Evolutionary conservation across 1,140 invertebrate species (phyloP), one percentile per base, ranked within the genome.

Genomic region (Drosophila serrata): DNA sequence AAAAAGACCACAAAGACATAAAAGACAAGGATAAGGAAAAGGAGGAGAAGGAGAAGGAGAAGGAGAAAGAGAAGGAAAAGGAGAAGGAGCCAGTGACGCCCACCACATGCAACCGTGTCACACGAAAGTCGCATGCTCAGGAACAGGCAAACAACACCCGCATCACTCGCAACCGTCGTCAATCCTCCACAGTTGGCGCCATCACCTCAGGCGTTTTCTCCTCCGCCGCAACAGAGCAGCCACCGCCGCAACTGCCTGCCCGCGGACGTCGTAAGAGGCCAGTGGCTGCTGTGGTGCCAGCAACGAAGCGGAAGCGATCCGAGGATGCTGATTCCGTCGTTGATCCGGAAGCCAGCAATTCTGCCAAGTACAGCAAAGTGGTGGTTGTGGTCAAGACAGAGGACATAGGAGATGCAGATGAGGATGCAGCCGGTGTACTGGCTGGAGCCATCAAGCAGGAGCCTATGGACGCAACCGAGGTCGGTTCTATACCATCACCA

Each of bases 91-190:
- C 39, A n/a, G 33, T 59, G 31, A 49, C 88, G 4, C 70, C 76
- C 9, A 64, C 62, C 31, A 75, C 74, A 17, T 77, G 68, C 29
- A 91, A 92, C 49, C 81, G 91, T 13, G 69, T 91, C 7, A 92
- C 91, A 31, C 88, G 91, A n/a, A 92, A 92, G 37, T 76, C 91
- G 0, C 77, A 81, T n/a, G 91, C 91, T 22, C 80, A 92, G 57
- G 88, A 92, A 49, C 67, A 88, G 76, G 84, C 67, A 24, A 84
- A 56, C 45, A 91, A 82, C 27, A 88, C 91, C 5, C 82, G 91
- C 6, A 67, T 92, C 17, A 92, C 91, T 7, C 85, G 91, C 40
- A 91, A 92, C 29, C 79, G 86, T 4, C 78, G 91, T 0, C 84
- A 91, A 53, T 82, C 90, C 13, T 77, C 77, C 8, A 79, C 77